A percentile compares a stretch with the other conserved stretches of the same genome.
phyloP scores from a whole-genome alignment of 1,140 invertebrate genomes.

The Zaprionus inermis region DNA sequence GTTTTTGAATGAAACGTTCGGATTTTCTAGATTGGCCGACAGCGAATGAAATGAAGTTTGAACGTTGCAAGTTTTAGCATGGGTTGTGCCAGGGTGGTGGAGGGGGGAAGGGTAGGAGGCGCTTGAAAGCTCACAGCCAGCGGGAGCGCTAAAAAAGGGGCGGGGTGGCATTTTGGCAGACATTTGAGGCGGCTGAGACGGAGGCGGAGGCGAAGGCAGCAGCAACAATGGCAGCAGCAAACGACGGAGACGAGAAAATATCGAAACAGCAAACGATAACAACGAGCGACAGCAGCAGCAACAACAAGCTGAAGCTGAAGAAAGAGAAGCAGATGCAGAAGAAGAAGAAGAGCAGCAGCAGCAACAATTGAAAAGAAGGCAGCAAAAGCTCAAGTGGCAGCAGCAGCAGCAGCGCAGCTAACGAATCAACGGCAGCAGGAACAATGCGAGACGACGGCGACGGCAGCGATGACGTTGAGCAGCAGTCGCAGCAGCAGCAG shows the following conservation, averaged over 20 bases:
- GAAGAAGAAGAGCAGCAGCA: conserved; percentile 42
- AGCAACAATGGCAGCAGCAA: conserved; percentile 40
- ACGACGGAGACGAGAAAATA: conserved; percentile 46
- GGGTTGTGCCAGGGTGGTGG: background rate
- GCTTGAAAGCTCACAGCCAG: conserved; percentile 44
- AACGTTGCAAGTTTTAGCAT: conserved; percentile 28
- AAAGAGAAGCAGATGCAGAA: conserved; percentile 22
- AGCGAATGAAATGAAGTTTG: conserved; percentile 36
- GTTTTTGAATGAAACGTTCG: conserved; percentile 51
- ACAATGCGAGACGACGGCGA: conserved; percentile 58
- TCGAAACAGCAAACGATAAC: conserved; percentile 61
- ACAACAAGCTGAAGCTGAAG: conserved; percentile 52
- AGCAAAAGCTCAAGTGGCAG: conserved; percentile 52
- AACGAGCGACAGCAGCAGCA: conserved; percentile 45
- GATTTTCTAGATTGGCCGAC: conserved; percentile 33
- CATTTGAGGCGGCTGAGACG: conserved; percentile 27
- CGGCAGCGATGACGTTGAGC: conserved; percentile 44
- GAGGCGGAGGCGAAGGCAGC: conserved; percentile 11
- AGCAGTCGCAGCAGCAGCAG: conserved; percentile 21
- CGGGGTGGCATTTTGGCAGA: conserved; percentile 59
- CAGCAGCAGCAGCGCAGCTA: conserved; percentile 41
- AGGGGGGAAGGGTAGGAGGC: background rate
- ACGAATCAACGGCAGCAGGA: conserved; percentile 65
- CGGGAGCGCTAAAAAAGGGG: conserved; percentile 54
- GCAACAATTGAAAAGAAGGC: conserved; percentile 57